Conservation (phyloP, 2,113 vertebrate genomes). For the Datnioides undecimradiatus region DNA sequence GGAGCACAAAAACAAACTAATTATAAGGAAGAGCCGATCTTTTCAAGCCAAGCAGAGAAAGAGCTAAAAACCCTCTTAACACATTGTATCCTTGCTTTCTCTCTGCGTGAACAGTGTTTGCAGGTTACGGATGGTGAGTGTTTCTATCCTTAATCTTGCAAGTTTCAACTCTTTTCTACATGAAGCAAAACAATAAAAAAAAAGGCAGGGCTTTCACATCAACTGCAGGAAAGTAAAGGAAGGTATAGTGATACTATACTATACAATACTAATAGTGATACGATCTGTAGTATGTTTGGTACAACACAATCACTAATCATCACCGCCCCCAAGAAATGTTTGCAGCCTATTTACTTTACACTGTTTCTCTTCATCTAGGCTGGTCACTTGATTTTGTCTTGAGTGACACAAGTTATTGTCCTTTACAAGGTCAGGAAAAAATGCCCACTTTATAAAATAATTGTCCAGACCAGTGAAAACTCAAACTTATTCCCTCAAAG, state of each 20-base stretch:
- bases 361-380: too few relatives aligned
- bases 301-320: background rate
- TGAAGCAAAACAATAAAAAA: background rate
- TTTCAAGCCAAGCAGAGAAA: background rate
- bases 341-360: background rate
- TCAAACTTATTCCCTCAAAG: too few relatives aligned
- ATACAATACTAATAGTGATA: too few relatives aligned
- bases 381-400: background rate
- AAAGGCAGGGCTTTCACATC: too few relatives aligned
- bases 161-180: background rate
- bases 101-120: background rate
- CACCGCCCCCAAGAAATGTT: background rate
- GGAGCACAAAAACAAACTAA: slow-evolving; percentile 18
- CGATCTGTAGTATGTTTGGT: too few relatives aligned
- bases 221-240: too few relatives aligned
- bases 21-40: slow-evolving; percentile 2
- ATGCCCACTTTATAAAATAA: too few relatives aligned
- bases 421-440: background rate
- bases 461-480: too few relatives aligned
- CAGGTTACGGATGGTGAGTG: background rate
- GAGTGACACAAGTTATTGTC: too few relatives aligned
- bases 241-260: too few relatives aligned
- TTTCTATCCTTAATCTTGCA: background rate
- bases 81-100: background rate
- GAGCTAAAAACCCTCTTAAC: background rate